Evolutionary conservation across 2,113 vertebrate species (phyloP), one percentile per base, ranked within the genome.

Genomic region (Pterophyllum scalare): DNA sequence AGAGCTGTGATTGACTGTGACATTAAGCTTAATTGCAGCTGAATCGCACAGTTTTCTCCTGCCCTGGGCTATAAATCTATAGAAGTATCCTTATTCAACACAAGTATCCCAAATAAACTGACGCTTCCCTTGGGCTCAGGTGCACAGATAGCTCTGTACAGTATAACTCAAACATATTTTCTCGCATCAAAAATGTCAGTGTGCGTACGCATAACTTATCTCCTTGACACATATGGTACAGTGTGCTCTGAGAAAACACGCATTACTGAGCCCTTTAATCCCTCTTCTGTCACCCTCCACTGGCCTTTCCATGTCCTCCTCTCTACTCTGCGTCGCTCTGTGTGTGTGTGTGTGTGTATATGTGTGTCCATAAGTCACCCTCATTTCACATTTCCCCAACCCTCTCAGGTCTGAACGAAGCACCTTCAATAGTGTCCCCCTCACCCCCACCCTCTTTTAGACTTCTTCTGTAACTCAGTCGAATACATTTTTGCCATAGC

Each of bases 11-110:
- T 88, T 91, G 88, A 90, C 85, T 38, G 83, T 92, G 92, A 93
- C 91, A 87, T 87, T 82, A 80, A 85, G 67, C 85, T 92, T 92
- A 89, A 94, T 95, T 92, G 84, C 20, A 43, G 70, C 58, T 59
- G 52, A 85, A 91, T 84, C 85, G 43, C 79, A 79, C 77, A 46
- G 70, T 80, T 85, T 91, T 88, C 91, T 59, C 87, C 49, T 87
- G 85, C 84, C 61, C 78, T 72, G 82, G 64, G 89, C 84, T 58
- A 90, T 93, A 94, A 92, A 89, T 94, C 80, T 33, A 31, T 72
- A 60, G 31, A 52, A 79, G 40, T 52, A 58, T 54, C 75, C n/a
- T 85, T 80, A 35, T 11, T 49, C 22, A 52, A 67, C 64, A 76
- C 40, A 28, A 84, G 49, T 61, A 77, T 56, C 33, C 46, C 19